phyloP scores from a whole-genome alignment of 2,113 vertebrate species.

The Enhydra lutris region DNA sequence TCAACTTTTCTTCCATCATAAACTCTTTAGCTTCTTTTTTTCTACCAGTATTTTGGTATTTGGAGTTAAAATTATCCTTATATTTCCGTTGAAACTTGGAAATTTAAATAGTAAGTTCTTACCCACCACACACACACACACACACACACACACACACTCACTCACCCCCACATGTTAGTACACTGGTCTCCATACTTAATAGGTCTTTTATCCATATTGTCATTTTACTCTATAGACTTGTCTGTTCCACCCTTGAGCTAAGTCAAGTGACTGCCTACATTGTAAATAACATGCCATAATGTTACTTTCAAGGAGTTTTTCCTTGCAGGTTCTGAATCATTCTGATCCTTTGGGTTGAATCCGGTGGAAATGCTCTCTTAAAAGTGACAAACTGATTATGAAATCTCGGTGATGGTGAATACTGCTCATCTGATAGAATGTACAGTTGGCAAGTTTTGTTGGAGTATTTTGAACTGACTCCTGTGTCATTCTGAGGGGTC shows the following conservation, averaged over 20 bases:
- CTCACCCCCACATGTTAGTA: background rate
- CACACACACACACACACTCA: background rate
- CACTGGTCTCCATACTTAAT: background rate
- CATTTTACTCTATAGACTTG: background rate
- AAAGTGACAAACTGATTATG: background rate
- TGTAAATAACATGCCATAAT: background rate
- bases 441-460: background rate
- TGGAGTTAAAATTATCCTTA: conserved; percentile 2
- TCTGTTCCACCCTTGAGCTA: background rate
- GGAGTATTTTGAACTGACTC: background rate
- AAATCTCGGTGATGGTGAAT: background rate
- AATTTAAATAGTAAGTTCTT: background rate
- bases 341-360: conserved; percentile 31
- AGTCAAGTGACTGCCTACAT: background rate
- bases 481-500: background rate
- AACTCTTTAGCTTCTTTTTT: background rate
- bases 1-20: background rate
- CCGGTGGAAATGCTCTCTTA: background rate
- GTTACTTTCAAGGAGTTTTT: conserved; percentile 29
- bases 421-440: background rate
- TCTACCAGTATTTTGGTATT: background rate
- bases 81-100: conserved; percentile 3
- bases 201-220: background rate
- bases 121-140: background rate
- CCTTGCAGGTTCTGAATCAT: background rate